Conservation (phyloP, 2,888 invertebrate species). For the Tachina fera region DNA sequence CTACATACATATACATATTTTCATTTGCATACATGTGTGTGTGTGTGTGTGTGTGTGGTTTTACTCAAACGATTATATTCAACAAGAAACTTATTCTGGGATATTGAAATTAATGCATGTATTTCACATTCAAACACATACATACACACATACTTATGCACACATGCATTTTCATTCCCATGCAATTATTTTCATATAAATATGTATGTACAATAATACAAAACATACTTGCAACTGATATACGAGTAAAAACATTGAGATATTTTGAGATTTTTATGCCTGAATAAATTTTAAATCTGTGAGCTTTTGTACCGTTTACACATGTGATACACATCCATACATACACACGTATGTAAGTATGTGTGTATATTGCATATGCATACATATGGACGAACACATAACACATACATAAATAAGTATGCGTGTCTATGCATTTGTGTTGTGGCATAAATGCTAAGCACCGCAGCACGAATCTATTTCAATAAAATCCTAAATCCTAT, state of each 20-base stretch:
- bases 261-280: slow-evolving; percentile 31
- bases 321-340: background rate
- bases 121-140: background rate
- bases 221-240: background rate
- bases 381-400: too few relatives aligned
- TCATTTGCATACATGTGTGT: too few relatives aligned
- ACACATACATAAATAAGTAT: slow-evolving; percentile 4
- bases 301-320: slow-evolving; percentile 29
- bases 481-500: slow-evolving; percentile 57
- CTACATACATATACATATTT: too few relatives aligned
- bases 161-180: background rate
- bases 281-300: slow-evolving; percentile 41
- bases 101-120: slow-evolving; percentile 23
- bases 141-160: background rate
- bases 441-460: slow-evolving; percentile 33
- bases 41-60: too few relatives aligned
- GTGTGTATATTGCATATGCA: too few relatives aligned
- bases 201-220: background rate
- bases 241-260: background rate
- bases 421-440: slow-evolving; percentile 31
- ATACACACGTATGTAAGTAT: background rate
- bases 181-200: slow-evolving; percentile 24
- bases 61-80: slow-evolving; percentile 1
- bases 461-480: slow-evolving; percentile 36
- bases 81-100: slow-evolving; percentile 4